Base-by-base conservation (phyloP, 2,888 invertebrate species). In the Thyatira batis region DNA sequence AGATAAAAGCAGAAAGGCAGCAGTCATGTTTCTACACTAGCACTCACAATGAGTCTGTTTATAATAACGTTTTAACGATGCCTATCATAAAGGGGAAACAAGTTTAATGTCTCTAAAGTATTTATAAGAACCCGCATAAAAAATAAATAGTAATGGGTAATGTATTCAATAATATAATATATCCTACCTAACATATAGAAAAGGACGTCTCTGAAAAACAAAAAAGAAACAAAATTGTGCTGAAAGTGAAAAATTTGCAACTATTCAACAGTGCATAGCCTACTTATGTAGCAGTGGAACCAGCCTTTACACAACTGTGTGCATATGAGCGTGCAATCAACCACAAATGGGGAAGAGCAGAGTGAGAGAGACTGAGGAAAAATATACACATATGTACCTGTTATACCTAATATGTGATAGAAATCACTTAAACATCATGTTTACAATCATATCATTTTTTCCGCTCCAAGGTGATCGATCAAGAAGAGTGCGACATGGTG, bases 291-390 rank as follows among this genome's bases (percentile, higher is more conserved):
- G 23, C 25, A n/a, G 25, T 46, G 21, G 46, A 25, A 46, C 8
- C 21, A 45, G 45, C 20, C 10, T 25, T 46, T 46, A 46, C 46
- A 46, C 25, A 53, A 52, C 57, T 50, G 45, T 58, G 61, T 55
- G 54, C 53, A 62, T 54, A 57, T 53, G 55, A 23, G 45, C 59
- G 51, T 57, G 63, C 60, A 58, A 58, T 63, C 33, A 57, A 62
- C 58, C 55, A 61, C 61, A 57, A 63, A 69, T 62, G 65, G 61
- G 57, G 61, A 61, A 65, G 59, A 64, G 55, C 53, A 65, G 78
- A 84, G 66, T 78, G 80, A 82, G 84, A 82, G 58, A 68, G 78
- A 77, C 61, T 82, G 84, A 84, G 84, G 85, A 83, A 78, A 82
- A 78, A 57, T 45, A 51, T 46, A 51, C 52, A 52, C 49, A 43